Evolutionary conservation across 1,140 invertebrate species (phyloP), one percentile per base, ranked within the genome.

Genomic region (Cardiocondyla obscurior): DNA sequence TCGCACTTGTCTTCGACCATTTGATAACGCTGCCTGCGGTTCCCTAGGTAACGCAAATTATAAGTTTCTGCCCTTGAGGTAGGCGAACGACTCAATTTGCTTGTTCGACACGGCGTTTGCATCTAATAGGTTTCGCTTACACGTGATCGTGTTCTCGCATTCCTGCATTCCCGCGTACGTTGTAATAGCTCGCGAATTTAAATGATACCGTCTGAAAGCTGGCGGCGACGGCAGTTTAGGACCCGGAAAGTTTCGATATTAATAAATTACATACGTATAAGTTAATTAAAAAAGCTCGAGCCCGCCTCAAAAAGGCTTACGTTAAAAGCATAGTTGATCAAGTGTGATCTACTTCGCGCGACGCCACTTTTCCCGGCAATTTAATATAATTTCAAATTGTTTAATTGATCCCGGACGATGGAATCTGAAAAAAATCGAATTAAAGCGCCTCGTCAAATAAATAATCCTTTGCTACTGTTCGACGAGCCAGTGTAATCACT

Each of bases 391-490:
- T 53, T 7, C n/a, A 49, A 79, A 53, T 33, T 79, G 46, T 79
- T 69, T 79, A 79, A 79, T 77, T 77, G 46, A 53, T 77, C 46
- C 16, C 33, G 60, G 60, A 77, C 44, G 49, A 36, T 42, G 25
- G 62, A 67, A 79, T 79, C 19, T 79, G 62, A 53, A 79, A 53
- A 79, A 79, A 79, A 53, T 69, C n/a, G 46, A 53, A 87, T 67
- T 86, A 85, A 87, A 89, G 73, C 87, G 72, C 72, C 72, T 46
- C 19, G 57, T 77, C 79, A 79, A 81, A 72, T 67, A 77, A 77
- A 72, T 77, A 77, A 67, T 77, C 74, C 60, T 67, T 39, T 19
- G 22, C 46, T 10, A 69, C 62, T 28, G 73, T 30, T 76, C 58
- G 58, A 36, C 58, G 62, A 79, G 39, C 49, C 86, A 79, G 65